Conservation (phyloP, 2,888 invertebrate genomes). For the Heterodera filipjevi region DNA sequence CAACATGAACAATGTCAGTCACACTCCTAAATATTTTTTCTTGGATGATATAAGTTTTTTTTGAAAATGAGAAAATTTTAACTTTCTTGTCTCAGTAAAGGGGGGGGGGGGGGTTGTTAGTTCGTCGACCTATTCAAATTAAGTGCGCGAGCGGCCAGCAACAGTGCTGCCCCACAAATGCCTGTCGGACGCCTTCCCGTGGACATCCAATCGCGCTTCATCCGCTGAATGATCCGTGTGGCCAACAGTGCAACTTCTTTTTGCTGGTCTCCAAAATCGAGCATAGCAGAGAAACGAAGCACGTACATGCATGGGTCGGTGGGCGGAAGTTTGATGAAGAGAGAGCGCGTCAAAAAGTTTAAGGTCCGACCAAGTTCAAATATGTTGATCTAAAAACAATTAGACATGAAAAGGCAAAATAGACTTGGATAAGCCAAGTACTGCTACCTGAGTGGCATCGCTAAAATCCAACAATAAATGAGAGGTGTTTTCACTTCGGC, state of each 20-base stretch:
- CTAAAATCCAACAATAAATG: constrained; percentile 95
- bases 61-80: no score
- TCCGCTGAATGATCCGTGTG: constrained; percentile 86
- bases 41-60: no score
- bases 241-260: constrained; percentile 88
- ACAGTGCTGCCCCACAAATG: constrained; percentile 92
- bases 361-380: constrained; percentile 92
- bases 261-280: constrained; percentile 84
- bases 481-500: constrained; percentile 88
- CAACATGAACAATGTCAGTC: constrained; percentile 21
- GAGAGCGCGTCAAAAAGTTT: constrained; percentile 81
- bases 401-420: no score
- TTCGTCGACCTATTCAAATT: constrained; percentile 66
- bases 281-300: constrained; percentile 86
- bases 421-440: no score
- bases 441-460: constrained; percentile 76
- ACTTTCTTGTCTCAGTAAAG: no score
- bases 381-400: constrained; percentile 89
- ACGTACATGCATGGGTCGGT: constrained; percentile 93
- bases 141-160: constrained; percentile 91
- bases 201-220: constrained; percentile 97
- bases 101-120: not conserved
- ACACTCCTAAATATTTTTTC: not conserved
- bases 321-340: constrained; percentile 75
- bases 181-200: constrained; percentile 94